Base-by-base conservation (phyloP, 2,113 vertebrate species). In the Microcebus lehilahytsara region DNA sequence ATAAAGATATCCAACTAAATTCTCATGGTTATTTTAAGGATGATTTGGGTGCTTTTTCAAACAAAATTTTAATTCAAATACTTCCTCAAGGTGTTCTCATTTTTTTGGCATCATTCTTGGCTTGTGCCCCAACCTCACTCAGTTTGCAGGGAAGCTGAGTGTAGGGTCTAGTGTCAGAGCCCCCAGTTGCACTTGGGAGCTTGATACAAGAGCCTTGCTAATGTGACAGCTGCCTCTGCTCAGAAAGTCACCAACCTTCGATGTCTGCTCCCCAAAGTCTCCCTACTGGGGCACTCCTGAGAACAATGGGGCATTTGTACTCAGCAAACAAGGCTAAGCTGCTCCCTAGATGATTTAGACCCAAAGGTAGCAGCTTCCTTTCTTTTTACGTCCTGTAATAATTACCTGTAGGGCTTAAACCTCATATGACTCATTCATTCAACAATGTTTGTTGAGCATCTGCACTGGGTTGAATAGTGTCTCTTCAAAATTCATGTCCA, bases 41-140 rank as follows among this genome's bases (percentile, higher is more conserved):
- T 51, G 22, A 91, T 46, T 81, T 80, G 2, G 37, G 22, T 80
- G 11, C 6, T 75, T 95, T 94, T 58, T 40, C 56, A 69, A 92
- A 78, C 69, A 77, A 72, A 40, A 62, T 71, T 89, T 95, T 30
- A 71, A 85, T 77, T 85, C 78, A 77, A 88, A 85, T 84, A 25
- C 14, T 71, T 92, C 67, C 71, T 88, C 37, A 66, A 46, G 40
- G 81, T 53, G 34, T 3, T 81, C 32, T 53, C 42, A 27, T 58
- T 72, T 62, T 80, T 80, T 86, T 56, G 14, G 10, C n/a, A 5
- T 53, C 32, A 13, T 88, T 85, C 46, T 64, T 62, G 37, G 22
- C 34, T 64, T 9, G 8, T 51, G 22, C 2, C 27, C 40, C 20
- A 16, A 77, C 58, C 9, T 17, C 23, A 56, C 5, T 89, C 40